Conservation (phyloP, 2,797 vertebrate genomes). For the Microhierax caerulescens region DNA sequence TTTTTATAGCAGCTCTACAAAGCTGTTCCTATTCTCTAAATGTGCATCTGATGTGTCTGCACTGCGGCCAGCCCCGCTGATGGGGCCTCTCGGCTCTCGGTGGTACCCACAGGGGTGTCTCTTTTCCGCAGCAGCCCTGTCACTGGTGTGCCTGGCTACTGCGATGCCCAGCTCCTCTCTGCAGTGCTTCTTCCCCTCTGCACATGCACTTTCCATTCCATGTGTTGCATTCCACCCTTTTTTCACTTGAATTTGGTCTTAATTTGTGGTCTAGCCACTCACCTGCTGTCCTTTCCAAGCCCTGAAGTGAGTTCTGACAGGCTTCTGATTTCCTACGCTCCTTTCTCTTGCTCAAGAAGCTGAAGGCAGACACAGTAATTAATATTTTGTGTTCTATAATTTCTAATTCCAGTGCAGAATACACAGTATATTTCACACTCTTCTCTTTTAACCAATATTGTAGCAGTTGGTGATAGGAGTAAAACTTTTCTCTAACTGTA, state of each 20-base stretch:
- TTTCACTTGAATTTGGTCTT: neutral
- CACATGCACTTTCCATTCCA: fast-evolving
- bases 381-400: neutral
- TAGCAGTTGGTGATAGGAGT: neutral
- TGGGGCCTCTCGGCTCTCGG: fast-evolving
- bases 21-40: neutral
- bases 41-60: fast-evolving
- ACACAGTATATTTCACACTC: neutral
- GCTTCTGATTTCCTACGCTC: neutral
- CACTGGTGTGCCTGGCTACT: fast-evolving
- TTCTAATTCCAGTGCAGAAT: neutral
- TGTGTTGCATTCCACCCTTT: neutral
- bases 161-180: neutral
- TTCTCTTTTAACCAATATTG: neutral
- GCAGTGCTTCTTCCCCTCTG: neutral
- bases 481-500: neutral
- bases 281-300: neutral
- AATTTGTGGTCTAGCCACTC: neutral
- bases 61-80: fast-evolving
- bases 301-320: neutral
- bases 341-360: neutral
- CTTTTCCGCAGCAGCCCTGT: neutral
- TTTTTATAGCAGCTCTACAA: neutral
- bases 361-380: neutral
- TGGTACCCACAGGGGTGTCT: neutral